Evolutionary conservation across 2,888 invertebrate genomes (phyloP), one percentile per base, ranked within the genome.

Genomic region (Cremastinae sp.): DNA sequence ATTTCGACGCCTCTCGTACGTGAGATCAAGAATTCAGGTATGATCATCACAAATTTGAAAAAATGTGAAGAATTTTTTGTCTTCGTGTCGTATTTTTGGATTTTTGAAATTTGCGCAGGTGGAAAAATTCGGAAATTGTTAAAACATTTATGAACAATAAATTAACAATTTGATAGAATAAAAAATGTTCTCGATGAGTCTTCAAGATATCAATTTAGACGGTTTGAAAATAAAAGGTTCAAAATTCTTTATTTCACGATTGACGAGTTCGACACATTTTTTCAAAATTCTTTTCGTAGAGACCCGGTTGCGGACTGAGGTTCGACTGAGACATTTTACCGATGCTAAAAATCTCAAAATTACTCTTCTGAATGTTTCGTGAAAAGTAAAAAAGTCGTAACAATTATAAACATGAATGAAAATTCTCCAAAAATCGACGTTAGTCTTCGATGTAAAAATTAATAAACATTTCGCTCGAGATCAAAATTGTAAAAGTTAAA

Each of bases 281-380:
- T 20, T 51, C 53, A 12, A 28, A 2, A 55, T 41, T 55, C 55
- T 55, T 75, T 64, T 64, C 43, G 61, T n/a, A n/a, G 83, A 82
- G 85, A 84, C 82, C 80, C 80, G 83, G 84, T 83, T 84, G 82
- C 79, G 71, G 59, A 79, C 81, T 83, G 75, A 77, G 77, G 66
- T 80, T 74, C 78, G 75, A 82, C 80, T 70, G 73, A 80, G 78
- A 81, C 81, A 82, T 83, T 82, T 83, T 79, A 79, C 77, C 65
- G 59, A 53, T 51, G 49, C 62, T 51, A 35, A 55, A 62, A 37
- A 37, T 16, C 62, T 62, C 20, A 8, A 39, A 20, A 12, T 14
- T 45, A 20, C 14, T 18, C 10, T 49, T 22, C 35, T 16, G 10
- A 45, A 16, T n/a, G 14, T 14, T 0, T 61, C 0, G 12, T 39